Conservation (phyloP, 2,888 invertebrate genomes). For the Hypercompe scribonia region DNA sequence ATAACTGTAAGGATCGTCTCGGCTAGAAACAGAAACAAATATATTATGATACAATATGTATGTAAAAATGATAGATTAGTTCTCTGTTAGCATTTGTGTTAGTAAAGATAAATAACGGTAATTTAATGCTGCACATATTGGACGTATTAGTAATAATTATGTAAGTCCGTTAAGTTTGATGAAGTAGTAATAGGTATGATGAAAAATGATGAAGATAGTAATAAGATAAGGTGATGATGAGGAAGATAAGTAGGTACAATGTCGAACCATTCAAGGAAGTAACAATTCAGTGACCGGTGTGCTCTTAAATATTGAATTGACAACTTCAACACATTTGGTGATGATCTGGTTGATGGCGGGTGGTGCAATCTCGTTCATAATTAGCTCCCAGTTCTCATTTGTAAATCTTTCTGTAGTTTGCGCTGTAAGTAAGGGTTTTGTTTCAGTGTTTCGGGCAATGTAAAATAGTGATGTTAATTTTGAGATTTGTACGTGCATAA, state of each 20-base stretch:
- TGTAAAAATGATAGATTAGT: background rate
- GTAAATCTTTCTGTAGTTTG: conserved; percentile 76
- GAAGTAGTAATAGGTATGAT: background rate
- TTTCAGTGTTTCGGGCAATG: conserved; percentile 20
- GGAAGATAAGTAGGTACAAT: background rate
- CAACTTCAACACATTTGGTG: conserved; percentile 71
- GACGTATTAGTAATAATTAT: background rate
- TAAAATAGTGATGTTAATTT: background rate
- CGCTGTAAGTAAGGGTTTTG: conserved; percentile 67
- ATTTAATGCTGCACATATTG: background rate
- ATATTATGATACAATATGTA: background rate
- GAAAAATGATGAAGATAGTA: background rate
- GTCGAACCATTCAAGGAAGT: conserved; percentile 69
- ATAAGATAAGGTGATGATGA: background rate
- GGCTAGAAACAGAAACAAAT: conserved; percentile 57
- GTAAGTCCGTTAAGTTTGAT: background rate
- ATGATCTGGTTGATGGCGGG: conserved; percentile 77
- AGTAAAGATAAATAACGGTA: background rate
- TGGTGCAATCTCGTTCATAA: conserved; percentile 82
- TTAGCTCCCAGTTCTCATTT: conserved; percentile 81
- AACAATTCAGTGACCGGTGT: conserved; percentile 70
- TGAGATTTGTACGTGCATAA: background rate
- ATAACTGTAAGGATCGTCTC: conserved; percentile 75
- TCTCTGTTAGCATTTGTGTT: background rate
- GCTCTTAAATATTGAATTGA: conserved; percentile 68